Conservation (phyloP, 2,113 vertebrate species). For the Cercopithecus mona region DNA sequence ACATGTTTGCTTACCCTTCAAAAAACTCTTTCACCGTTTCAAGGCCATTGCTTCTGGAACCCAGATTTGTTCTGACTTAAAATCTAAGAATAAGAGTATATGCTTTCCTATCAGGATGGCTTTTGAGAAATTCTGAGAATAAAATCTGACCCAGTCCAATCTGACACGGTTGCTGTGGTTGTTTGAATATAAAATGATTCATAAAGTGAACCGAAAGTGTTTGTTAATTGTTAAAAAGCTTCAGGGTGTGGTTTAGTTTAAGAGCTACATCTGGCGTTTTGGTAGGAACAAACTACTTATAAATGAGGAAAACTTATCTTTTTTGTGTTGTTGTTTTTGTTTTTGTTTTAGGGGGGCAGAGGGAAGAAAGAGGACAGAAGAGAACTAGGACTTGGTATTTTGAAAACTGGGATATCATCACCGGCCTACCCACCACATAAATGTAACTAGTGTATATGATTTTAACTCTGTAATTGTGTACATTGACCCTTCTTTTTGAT, state of each 20-base stretch:
- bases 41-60: not conserved
- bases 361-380: not conserved
- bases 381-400: not conserved
- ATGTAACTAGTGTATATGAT: not conserved
- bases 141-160: not conserved
- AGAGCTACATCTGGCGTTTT: not conserved
- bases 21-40: not conserved
- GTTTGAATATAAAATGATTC: not conserved
- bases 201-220: not conserved
- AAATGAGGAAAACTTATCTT: not conserved
- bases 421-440: not conserved
- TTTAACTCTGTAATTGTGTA: not conserved
- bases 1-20: not conserved
- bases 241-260: not conserved
- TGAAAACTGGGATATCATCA: not conserved
- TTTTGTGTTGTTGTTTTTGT: not conserved
- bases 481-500: not conserved
- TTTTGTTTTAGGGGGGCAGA: not conserved
- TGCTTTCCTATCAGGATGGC: not conserved
- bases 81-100: not conserved
- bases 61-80: not conserved
- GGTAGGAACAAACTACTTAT: not conserved
- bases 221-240: slow-evolving; percentile 39
- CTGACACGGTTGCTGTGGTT: not conserved
- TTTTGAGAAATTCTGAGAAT: slow-evolving; percentile 7